Evolutionary conservation across 1,140 invertebrate species (phyloP), one percentile per base, ranked within the genome.

Genomic region (Bombus pyrosoma): DNA sequence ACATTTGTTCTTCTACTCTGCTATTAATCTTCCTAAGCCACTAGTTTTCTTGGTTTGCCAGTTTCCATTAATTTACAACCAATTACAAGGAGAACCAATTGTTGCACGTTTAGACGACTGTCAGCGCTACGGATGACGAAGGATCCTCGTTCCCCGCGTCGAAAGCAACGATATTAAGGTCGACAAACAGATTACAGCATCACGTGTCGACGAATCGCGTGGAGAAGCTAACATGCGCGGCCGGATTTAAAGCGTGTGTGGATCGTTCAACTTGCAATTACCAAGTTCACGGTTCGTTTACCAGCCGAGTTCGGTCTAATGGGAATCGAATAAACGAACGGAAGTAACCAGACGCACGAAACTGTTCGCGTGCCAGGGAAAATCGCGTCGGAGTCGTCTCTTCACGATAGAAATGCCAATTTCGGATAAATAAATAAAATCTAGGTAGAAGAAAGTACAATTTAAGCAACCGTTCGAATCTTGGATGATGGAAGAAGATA

Each of bases 241-340:
- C 69, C 78, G 41, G 68, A 53, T 88, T 88, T 68, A 84, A 86
- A 59, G 32, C 34, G 18, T 81, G 66, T 34, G 59, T 34, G 69
- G 78, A 80, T 86, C 84, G 86, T 91, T 90, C 86, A 75, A 73
- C 72, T 72, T n/a, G 41, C 82, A 89, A 91, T 91, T 91, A 91
- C 89, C 90, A 87, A 83, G 87, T 91, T 91, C 85, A 90, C 82
- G 89, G 90, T 68, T 91, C 90, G 89, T 91, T 91, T 90, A 62
- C 69, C 41, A 66, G 47, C 69, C 43, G 86, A 76, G 72, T 85
- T 72, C 86, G 53, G 59, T 66, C 66, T 87, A 75, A 90, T 88
- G 77, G 86, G 72, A 86, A 69, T 86, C 77, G 88, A 88, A 78
- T 73, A 81, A 74, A 37, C 74, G 62, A 57, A 87, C 89, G 85